phyloP scores from a whole-genome alignment of 1,140 invertebrate species.

The Orchestia grillus region DNA sequence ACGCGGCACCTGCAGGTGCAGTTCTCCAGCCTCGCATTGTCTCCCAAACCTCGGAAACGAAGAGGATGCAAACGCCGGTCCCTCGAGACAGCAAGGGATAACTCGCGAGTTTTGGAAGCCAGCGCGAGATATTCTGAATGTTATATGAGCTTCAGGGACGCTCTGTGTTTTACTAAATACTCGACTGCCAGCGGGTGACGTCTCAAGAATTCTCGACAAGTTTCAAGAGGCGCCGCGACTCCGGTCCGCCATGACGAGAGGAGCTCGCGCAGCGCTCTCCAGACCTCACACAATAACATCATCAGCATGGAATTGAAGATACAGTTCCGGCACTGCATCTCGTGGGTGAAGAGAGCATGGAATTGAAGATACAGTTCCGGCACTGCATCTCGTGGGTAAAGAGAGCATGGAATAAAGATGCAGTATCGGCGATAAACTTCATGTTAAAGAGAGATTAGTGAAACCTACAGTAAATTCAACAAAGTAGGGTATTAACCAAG shows the following conservation, averaged over 20 bases:
- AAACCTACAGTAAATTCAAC: too few relatives aligned
- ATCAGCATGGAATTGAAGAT: background rate
- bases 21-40: background rate
- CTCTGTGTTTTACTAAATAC: slow-evolving; percentile 35
- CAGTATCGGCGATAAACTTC: background rate
- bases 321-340: background rate
- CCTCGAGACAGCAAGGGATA: background rate
- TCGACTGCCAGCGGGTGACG: slow-evolving; percentile 9
- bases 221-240: background rate
- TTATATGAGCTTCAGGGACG: slow-evolving; percentile 21
- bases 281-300: background rate
- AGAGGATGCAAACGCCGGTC: background rate
- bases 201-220: slow-evolving; percentile 41
- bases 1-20: background rate
- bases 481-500: too few relatives aligned
- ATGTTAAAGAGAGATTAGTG: too few relatives aligned
- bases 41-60: background rate
- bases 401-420: background rate
- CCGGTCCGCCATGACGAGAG: background rate
- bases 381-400: background rate
- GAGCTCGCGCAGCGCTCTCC: background rate
- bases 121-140: background rate
- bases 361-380: background rate
- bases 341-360: too few relatives aligned
- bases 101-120: background rate